Evolutionary conservation across 37 sponge, comb jelly and placozoan genomes (phyloP).

Genomic region (Diacarnus erythraeanus): DNA sequence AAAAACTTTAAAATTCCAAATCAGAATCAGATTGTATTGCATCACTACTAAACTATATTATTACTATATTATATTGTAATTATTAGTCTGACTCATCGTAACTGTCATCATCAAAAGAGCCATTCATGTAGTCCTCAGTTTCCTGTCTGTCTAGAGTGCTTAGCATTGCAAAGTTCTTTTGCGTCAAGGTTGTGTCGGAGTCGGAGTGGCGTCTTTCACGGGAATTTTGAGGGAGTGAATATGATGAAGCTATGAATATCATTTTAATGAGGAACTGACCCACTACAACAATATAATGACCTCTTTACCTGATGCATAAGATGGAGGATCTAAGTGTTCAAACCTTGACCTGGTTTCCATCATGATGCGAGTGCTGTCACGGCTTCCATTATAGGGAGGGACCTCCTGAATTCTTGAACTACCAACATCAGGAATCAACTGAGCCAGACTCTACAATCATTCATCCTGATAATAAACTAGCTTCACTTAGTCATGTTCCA

Average conservation of each 20-base stretch:
- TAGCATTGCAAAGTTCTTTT: not conserved
- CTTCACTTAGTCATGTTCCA: not conserved
- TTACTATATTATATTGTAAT: too few relatives aligned
- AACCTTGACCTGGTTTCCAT: conserved; percentile 3
- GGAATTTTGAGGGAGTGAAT: not conserved
- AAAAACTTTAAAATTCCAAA: not conserved
- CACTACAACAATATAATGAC: not conserved
- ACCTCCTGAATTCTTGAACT: conserved; percentile 26
- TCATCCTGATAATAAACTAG: not conserved
- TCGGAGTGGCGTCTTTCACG: not conserved
- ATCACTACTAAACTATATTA: too few relatives aligned
- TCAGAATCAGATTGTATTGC: too few relatives aligned
- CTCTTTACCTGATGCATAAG: not conserved
- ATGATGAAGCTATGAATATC: not conserved
- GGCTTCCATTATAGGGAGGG: conserved; percentile 56
- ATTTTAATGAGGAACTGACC: not conserved
- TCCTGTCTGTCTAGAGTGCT: not conserved
- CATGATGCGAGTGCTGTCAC: conserved; percentile 32
- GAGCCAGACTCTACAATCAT: conserved; percentile 55
- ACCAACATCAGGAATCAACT: conserved; percentile 61
- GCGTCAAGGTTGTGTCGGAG: not conserved
- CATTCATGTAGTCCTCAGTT: not conserved
- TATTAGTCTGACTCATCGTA: not conserved
- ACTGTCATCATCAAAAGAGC: conserved; percentile 4
- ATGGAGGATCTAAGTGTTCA: conserved; percentile 20